phyloP scores from a whole-genome alignment of 2,888 invertebrate genomes.

The Tricholauxania praeusta region DNA sequence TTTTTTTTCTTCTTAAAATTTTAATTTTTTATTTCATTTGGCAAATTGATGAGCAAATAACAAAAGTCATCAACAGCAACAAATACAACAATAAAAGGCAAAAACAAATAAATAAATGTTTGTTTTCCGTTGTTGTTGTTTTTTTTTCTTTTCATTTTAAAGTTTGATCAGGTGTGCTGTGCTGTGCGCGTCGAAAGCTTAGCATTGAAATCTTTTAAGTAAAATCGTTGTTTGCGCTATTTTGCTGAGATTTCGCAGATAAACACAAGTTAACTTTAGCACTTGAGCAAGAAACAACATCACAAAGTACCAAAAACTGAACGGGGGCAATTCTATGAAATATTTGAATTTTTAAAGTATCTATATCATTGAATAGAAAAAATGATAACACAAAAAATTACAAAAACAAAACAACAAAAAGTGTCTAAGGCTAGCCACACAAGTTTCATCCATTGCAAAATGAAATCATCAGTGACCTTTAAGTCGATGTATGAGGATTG shows the following conservation, averaged over 20 bases:
- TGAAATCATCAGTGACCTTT: too few species aligned
- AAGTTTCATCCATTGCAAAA: too few species aligned
- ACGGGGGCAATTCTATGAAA: too few species aligned
- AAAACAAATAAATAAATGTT: constrained; percentile 11
- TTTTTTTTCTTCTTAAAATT: neutral
- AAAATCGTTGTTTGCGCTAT: too few species aligned
- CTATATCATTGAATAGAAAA: too few species aligned
- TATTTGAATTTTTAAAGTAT: too few species aligned
- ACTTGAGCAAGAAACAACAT: neutral
- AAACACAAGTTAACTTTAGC: too few species aligned
- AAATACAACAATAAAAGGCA: constrained; percentile 11
- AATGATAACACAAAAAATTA: too few species aligned
- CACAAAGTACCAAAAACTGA: neutral
- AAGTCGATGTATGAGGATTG: too few species aligned
- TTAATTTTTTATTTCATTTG: neutral
- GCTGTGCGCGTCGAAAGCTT: neutral
- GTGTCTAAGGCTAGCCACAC: too few species aligned
- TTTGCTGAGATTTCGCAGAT: too few species aligned
- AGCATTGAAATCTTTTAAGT: neutral
- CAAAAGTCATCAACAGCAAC: neutral
- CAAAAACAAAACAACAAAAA: too few species aligned
- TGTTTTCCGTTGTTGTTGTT: constrained; percentile 8
- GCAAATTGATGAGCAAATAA: constrained; percentile 14
- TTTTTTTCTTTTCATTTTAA: constrained; percentile 42
- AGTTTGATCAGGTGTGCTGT: constrained; percentile 26